A percentile compares a stretch with the other conserved stretches of the same genome.
phyloP scores from a whole-genome alignment of 2,797 vertebrate genomes.

The Mallotus villosus region DNA sequence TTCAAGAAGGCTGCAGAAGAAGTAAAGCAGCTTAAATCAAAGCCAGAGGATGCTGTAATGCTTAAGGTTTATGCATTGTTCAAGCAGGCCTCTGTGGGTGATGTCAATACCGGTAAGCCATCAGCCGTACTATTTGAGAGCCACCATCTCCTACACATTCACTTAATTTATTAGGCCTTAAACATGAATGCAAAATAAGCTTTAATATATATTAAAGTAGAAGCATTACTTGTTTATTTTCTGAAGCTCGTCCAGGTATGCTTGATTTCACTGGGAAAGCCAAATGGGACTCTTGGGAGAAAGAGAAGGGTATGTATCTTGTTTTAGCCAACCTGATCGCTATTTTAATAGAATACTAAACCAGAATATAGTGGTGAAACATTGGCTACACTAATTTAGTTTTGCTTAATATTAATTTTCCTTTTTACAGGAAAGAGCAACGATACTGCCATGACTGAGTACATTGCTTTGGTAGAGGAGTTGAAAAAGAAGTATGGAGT shows the following conservation, averaged over 20 bases:
- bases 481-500: slow-evolving; percentile 69
- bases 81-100: slow-evolving; percentile 89
- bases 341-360: not conserved
- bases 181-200: not conserved
- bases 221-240: not conserved
- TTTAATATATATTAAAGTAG: not conserved
- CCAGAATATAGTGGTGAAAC: not conserved
- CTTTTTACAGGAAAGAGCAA: slow-evolving; percentile 78
- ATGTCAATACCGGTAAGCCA: slow-evolving; percentile 84
- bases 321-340: too few relatives aligned
- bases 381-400: not conserved
- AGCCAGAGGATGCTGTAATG: slow-evolving; percentile 86
- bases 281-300: slow-evolving; percentile 92
- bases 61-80: slow-evolving; percentile 85
- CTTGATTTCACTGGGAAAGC: slow-evolving; percentile 92
- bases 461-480: slow-evolving; percentile 69
- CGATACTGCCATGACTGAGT: slow-evolving; percentile 81
- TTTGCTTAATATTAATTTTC: not conserved
- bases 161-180: too few relatives aligned
- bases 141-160: too few relatives aligned
- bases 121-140: not conserved
- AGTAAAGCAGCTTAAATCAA: slow-evolving; percentile 84
- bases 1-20: slow-evolving; percentile 88
- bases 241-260: slow-evolving; percentile 85
- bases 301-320: slow-evolving; percentile 79